Conservation (phyloP, 1,140 invertebrate species). For the Drosophila paulistorum region DNA sequence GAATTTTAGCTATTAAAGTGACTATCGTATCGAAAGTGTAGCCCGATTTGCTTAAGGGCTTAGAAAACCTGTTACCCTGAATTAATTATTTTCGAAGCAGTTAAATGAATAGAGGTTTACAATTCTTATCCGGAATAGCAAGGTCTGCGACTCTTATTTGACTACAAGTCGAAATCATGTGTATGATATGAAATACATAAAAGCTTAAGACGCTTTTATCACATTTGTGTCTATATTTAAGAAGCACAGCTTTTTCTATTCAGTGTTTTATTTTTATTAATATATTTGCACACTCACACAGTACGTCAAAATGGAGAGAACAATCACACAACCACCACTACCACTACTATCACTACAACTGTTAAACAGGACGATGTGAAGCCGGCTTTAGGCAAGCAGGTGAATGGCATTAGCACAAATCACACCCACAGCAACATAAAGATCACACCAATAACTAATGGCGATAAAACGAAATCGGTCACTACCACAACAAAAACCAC, state of each 20-base stretch:
- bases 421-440: conserved; percentile 29
- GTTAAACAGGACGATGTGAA: conserved; percentile 17
- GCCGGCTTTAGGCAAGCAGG: conserved; percentile 24
- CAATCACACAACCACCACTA: conserved; percentile 40
- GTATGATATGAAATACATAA: neutral
- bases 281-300: conserved; percentile 20
- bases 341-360: conserved; percentile 39
- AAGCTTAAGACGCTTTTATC: neutral
- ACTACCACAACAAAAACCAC: conserved; percentile 33
- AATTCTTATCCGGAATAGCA: no score
- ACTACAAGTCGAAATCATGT: neutral
- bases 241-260: neutral
- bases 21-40: no score
- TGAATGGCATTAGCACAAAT: conserved; percentile 33
- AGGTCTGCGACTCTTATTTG: neutral
- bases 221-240: neutral
- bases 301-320: conserved; percentile 59
- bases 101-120: no score
- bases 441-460: conserved; percentile 30
- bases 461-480: conserved; percentile 20
- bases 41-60: no score
- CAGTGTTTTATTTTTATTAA: neutral
- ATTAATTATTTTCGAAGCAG: no score
- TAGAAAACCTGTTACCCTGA: no score
- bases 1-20: no score